Evolutionary conservation across 1,140 invertebrate genomes (phyloP), one percentile per base, ranked within the genome.

Genomic region (Amyelois transitella): DNA sequence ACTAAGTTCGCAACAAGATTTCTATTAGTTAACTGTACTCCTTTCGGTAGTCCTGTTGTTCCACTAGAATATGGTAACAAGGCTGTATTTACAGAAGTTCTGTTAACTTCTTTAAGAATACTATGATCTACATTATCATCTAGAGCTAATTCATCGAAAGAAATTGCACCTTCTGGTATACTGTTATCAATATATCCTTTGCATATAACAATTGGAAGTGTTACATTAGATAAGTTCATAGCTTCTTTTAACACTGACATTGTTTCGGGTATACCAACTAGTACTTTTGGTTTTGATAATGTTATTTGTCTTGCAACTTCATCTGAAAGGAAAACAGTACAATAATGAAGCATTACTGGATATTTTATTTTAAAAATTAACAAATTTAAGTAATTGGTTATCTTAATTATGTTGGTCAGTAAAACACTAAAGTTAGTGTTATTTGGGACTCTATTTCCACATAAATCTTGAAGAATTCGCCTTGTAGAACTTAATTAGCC

Each of bases 31-130:
- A 96, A 73, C 86, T 95, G 91, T 0, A 97, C 96, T 20, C 94
- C 96, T 91, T 98, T 98, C 7, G 97, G 96, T 47, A 94, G 72
- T 12, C 97, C 96, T 18, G 96, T 97, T 2, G 96, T 97, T n/a
- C 96, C 96, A 76, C 95, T 97, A 0, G 96, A 94, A 80, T 91
- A 94, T 14, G 91, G 91, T 53, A 94, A 64, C 51, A 93, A 69
- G 8, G 89, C 79, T 6, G 91, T 75, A 68, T 92, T 91, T 18
- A 90, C 70, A 17, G 67, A 17, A 45, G 64, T 72, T 20, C 76
- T 72, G 44, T 75, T 83, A 18, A 85, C 77, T 49, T 79, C 62
- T 64, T 84, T 89, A 21, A 90, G 62, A 52, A 86, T 71, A 62
- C 76, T 76, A 20, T 89, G 72, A 53, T 92, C 89, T 1, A 88